Evolutionary conservation across 2,797 vertebrate species (phyloP).

Genomic region (Mormyrops boulengeri): DNA sequence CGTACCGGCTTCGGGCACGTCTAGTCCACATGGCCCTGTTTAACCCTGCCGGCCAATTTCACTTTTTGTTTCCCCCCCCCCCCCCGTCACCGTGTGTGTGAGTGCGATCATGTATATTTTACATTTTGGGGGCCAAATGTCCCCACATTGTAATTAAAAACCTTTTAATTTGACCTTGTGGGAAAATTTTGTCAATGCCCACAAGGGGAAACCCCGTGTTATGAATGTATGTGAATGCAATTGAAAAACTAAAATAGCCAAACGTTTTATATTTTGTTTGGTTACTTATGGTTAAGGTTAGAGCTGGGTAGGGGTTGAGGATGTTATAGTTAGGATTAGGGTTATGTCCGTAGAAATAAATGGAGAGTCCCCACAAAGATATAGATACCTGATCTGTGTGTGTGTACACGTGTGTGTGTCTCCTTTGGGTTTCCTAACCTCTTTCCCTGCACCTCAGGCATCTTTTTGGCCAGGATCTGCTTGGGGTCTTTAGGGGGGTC

Average conservation of each 20-base stretch:
- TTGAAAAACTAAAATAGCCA: background rate
- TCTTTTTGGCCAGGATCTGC: background rate
- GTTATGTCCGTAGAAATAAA: background rate
- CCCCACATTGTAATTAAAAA: background rate
- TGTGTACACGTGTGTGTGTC: background rate
- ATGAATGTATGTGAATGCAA: background rate
- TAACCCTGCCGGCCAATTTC: background rate
- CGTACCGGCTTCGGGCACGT: background rate
- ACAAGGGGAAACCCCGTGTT: background rate
- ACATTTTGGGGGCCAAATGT: background rate
- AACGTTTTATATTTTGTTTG: background rate
- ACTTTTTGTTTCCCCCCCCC: background rate
- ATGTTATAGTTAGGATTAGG: background rate
- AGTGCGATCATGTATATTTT: background rate
- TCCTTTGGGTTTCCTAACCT: background rate
- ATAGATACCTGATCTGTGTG: background rate
- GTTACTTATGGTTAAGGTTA: background rate
- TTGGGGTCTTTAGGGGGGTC: constrained; percentile 7
- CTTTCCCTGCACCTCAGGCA: background rate
- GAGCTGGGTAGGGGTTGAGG: background rate
- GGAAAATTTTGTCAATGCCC: background rate
- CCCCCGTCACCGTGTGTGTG: background rate
- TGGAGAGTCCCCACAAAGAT: background rate
- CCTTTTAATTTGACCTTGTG: background rate
- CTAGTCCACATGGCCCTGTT: background rate